Evolutionary conservation across 2,888 invertebrate genomes (phyloP), one percentile per base, ranked within the genome.

Genomic region (Troglohyphantes excavatus): DNA sequence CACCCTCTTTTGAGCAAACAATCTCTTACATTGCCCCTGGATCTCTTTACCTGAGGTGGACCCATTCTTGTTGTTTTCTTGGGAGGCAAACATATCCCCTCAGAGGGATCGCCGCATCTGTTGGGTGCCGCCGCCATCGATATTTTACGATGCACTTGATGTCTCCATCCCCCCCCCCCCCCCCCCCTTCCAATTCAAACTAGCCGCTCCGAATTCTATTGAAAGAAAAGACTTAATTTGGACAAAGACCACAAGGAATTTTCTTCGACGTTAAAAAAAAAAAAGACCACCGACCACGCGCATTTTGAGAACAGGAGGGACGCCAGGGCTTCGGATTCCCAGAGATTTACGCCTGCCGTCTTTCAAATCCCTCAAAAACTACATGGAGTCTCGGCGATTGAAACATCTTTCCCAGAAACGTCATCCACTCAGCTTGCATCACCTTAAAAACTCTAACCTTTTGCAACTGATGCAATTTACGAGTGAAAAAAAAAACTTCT

Each of bases 1-100:
- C 70, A 67, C 27, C 46, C 17, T 79, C 53, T 27, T 29, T 70
- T 82, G 23, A 59, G 27, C 53, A 61, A 82, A 70, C 59, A 70
- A 68, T 53, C 17, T 53, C 53, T 53, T 53, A n/a, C 17, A n/a
- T 53, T 53, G 53, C n/a, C 53, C 17, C 53, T 33, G 70, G 53
- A 29, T 53, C 70, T 21, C n/a, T 23, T 79, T 79, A 70, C 70
- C 70, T 70, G 70, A 33, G 70, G 19, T 65, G 13, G 53, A 33
- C 23, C 43, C 39, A 65, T 26, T 59, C 21, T 29, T 59, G 23
- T 27, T 29, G 27, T 27, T 21, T 75, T 29, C 13, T n/a, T 9
- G 53, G 53, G 17, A 53, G n/a, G n/a, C 17, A 53, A 17, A 53
- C n/a, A 13, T n/a, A 53, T 5, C n/a, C 53, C 53, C 53, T 53